These are phyloP conservation scores for Drosophila truncata DNA, from an alignment of 1,140 invertebrate genomes.

Conservation along the genomic window DNA sequence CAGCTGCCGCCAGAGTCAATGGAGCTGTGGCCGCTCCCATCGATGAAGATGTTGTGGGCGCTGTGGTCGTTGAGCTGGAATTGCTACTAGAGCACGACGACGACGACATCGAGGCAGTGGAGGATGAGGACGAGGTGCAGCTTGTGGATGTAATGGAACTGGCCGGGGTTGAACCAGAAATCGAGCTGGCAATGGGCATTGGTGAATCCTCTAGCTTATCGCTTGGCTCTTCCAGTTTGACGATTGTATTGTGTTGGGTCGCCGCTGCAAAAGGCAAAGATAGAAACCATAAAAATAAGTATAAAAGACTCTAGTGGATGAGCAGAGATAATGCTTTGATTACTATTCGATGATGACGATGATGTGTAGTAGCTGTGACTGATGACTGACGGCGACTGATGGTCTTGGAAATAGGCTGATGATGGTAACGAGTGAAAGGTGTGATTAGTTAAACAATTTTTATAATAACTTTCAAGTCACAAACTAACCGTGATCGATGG, in stretches of 20 bases:
- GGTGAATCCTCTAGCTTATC: constrained; percentile 65
- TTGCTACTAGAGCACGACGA: constrained; percentile 73
- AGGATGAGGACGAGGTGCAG: constrained; percentile 66
- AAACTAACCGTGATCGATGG: constrained; percentile 75
- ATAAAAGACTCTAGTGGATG: not conserved
- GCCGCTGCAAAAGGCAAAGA: constrained; percentile 38
- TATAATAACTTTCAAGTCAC: too few species aligned
- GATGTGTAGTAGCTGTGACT: constrained; percentile 67
- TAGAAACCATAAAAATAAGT: constrained; percentile 2
- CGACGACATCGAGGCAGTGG: constrained; percentile 61
- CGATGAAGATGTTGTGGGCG: constrained; percentile 59
- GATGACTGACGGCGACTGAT: constrained; percentile 64
- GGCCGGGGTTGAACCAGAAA: constrained; percentile 41
- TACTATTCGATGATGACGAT: constrained; percentile 72
- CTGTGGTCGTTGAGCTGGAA: constrained; percentile 52
- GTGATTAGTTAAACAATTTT: not conserved
- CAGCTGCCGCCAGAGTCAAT: constrained; percentile 47
- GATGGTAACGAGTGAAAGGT: constrained; percentile 13
- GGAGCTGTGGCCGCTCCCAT: constrained; percentile 33
- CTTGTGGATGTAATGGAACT: constrained; percentile 61
- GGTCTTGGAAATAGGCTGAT: constrained; percentile 73
- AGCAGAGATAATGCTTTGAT: constrained; percentile 13
- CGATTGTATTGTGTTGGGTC: constrained; percentile 29
- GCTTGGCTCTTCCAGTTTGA: constrained; percentile 59
- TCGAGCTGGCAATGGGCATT: constrained; percentile 57